Conservation (phyloP, 2,888 invertebrate species). For the Drosophila paranaensis region DNA sequence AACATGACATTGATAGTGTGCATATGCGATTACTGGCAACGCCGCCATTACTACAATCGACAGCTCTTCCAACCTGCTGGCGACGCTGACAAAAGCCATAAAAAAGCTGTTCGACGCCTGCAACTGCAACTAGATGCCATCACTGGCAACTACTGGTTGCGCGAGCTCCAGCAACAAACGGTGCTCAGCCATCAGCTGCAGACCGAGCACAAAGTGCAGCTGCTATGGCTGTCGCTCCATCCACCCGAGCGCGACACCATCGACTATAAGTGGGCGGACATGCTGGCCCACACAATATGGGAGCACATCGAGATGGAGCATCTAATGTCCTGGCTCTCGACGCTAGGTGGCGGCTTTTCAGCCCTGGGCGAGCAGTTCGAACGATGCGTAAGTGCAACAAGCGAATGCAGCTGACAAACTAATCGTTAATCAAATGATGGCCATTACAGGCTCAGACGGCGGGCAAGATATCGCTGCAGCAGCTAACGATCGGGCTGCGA, state of each 20-base stretch:
- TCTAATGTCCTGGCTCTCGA: slow-evolving; percentile 97
- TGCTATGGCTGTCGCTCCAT: slow-evolving; percentile 85
- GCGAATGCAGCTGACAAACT: too few species aligned
- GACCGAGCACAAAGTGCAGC: slow-evolving; percentile 46
- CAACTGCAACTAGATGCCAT: slow-evolving; percentile 71
- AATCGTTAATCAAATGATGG: not conserved
- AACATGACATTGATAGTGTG: slow-evolving; percentile 75
- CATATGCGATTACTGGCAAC: slow-evolving; percentile 76
- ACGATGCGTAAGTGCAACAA: slow-evolving; percentile 88
- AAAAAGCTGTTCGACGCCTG: slow-evolving; percentile 50
- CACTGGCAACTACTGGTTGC: slow-evolving; percentile 70
- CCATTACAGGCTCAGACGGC: slow-evolving; percentile 92
- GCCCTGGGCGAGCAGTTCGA: slow-evolving; percentile 95
- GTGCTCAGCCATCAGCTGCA: slow-evolving; percentile 59
- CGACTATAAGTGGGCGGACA: slow-evolving; percentile 89
- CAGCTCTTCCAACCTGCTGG: slow-evolving; percentile 17
- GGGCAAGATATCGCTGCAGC: slow-evolving; percentile 93
- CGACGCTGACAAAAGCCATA: slow-evolving; percentile 7
- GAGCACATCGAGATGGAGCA: slow-evolving; percentile 92
- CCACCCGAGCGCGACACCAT: slow-evolving; percentile 88
- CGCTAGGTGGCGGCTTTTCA: slow-evolving; percentile 98
- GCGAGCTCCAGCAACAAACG: slow-evolving; percentile 71
- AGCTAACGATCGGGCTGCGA: slow-evolving; percentile 91
- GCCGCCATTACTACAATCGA: slow-evolving; percentile 60
- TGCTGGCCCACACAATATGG: slow-evolving; percentile 85